Base-by-base conservation (phyloP, 2,797 vertebrate species). In the Acanthopagrus latus region DNA sequence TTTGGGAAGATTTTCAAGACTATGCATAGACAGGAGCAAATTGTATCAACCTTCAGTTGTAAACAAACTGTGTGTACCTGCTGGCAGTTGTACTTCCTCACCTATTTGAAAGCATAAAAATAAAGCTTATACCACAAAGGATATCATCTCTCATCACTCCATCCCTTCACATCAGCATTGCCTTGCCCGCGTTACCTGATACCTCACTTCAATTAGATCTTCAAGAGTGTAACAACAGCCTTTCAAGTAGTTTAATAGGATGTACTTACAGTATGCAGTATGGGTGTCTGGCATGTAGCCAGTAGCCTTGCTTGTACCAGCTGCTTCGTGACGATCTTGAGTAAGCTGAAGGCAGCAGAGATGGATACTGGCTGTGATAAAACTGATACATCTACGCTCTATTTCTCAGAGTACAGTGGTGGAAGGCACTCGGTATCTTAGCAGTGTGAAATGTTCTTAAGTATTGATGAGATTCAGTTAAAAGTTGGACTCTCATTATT, bases 341-440 rank as follows among this genome's bases (percentile, higher is more conserved):
- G 9, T 27, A 57, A 64, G 52, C 46, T 44, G 6, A 43, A 44
- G 20, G 52, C 23, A 27, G 20, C 66, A 48, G 20, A 77, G 51
- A 65, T 74, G 56, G 55, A 18, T 76, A 71, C n/a, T 67, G 52
- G 43, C 6, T 78, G n/a, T 74, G 52, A 71, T 74, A 46, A 71
- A 64, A 69, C 14, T 20, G n/a, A 51, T 17, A 27, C 56, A 1
- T 48, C 9, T 71, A 16, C 20, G 55, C 38, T 50, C 41, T 48
- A 4, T 54, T 55, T 29, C 50, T 58, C 41, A 38, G 7, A 13
- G 18, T 18, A 54, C n/a, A 59, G 33, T 16, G 41, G 18, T 52
- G 33, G 63, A 57, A 70, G 20, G 10, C 16, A 51, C 33, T 60
- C 33, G 54, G 47, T 58, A 74, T 27, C 14, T 23, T 12, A 43